phyloP scores from a whole-genome alignment of 2,113 vertebrate species.

The Thunnus thynnus region DNA sequence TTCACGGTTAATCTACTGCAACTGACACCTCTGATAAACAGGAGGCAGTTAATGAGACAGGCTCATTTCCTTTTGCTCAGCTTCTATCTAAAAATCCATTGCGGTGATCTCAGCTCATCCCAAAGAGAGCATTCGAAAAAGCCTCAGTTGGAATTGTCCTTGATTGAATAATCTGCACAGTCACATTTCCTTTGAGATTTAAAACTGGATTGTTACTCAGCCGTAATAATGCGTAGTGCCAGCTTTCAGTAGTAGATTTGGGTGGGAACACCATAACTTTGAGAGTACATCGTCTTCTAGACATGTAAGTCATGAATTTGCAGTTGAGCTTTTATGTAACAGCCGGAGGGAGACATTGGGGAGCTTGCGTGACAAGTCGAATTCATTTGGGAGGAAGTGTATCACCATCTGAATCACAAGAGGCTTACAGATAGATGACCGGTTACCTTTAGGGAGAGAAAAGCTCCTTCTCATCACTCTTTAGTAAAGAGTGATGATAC shows the following conservation, averaged over 20 bases:
- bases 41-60: conserved; percentile 53
- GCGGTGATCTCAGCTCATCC: conserved; percentile 38
- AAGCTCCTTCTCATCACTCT: neutral
- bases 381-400: conserved; percentile 30
- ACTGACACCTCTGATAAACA: conserved; percentile 57
- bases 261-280: conserved; percentile 9
- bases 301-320: conserved; percentile 37
- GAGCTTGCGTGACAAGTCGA: conserved; percentile 39
- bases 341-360: conserved; percentile 28
- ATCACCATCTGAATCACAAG: conserved; percentile 30
- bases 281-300: conserved; percentile 4
- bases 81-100: conserved; percentile 44
- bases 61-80: conserved; percentile 54
- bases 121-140: conserved; percentile 11
- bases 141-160: conserved; percentile 35
- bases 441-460: neutral
- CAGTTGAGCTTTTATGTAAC: conserved; percentile 54
- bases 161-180: conserved; percentile 28
- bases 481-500: neutral
- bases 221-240: conserved; percentile 12
- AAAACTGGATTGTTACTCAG: conserved; percentile 32
- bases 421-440: conserved; percentile 2
- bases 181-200: conserved; percentile 34
- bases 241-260: neutral
- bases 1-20: conserved; percentile 60